Conservation (phyloP, 2,888 invertebrate genomes). For the Rosalia funebris region DNA sequence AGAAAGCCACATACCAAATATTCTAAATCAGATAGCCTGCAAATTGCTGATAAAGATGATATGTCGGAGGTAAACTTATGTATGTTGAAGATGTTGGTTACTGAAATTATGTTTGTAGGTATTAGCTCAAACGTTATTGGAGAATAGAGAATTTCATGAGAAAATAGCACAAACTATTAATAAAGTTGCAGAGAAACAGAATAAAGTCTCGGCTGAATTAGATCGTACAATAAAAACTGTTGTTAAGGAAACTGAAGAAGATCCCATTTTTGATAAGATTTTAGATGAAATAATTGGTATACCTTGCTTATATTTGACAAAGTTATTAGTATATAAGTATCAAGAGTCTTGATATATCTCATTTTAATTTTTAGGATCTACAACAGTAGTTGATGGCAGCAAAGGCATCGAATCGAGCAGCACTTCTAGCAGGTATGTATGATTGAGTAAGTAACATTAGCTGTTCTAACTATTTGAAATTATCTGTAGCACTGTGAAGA, state of each 20-base stretch:
- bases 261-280: constrained; percentile 66
- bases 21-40: constrained; percentile 15
- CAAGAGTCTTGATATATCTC: neutral
- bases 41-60: constrained; percentile 31
- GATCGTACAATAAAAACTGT: constrained; percentile 65
- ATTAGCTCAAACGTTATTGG: constrained; percentile 64
- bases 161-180: constrained; percentile 69
- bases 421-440: constrained; percentile 23
- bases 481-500: constrained; percentile 4
- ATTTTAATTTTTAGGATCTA: constrained; percentile 16
- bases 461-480: too few relatives aligned
- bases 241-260: constrained; percentile 65
- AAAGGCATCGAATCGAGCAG: constrained; percentile 12
- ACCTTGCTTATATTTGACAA: neutral
- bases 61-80: constrained; percentile 35
- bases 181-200: constrained; percentile 57
- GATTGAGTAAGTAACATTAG: too few relatives aligned
- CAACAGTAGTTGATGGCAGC: neutral
- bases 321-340: neutral
- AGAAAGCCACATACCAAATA: constrained; percentile 23
- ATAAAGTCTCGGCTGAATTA: constrained; percentile 55
- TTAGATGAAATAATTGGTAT: constrained; percentile 64
- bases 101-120: constrained; percentile 48
- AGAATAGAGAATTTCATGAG: constrained; percentile 66
- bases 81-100: too few relatives aligned